Base-by-base conservation (phyloP, 2,888 invertebrate species). In the Andrena chrysosceles region DNA sequence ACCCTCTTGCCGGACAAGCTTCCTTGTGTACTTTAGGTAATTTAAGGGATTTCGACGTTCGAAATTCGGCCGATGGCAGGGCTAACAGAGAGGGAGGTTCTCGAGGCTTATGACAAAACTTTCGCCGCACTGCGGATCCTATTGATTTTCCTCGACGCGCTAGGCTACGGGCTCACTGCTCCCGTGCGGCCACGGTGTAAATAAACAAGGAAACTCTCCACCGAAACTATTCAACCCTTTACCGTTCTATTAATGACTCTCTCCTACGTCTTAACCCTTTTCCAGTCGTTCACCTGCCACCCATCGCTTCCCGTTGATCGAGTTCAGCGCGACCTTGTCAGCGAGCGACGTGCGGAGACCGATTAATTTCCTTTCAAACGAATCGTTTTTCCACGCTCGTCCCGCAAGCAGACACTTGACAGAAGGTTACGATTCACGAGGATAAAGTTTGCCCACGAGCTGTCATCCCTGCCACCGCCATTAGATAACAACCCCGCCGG, bases 111-210 rank as follows among this genome's bases (percentile, higher is more conserved):
- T 85, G 93, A 92, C 93, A 93, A 93, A 90, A 93, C 91, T 93
- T 93, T 92, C 90, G 89, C 94, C 91, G 93, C 93, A 92, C 89
- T 93, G 93, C 93, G 92, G 92, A 90, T 90, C 88, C 91, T 94
- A 94, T 94, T 94, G 94, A 94, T 94, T 93, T 93, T 93, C 90
- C 86, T 83, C 79, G 87, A 79, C 84, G 85, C 85, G 85, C 81
- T 80, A 71, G 89, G 83, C 77, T 87, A 85, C 84, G 81, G 60
- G 87, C 85, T 83, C 85, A 60, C 80, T 86, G 85, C 85, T 86
- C 84, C 84, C 87, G 71, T 72, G 79, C 85, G 83, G 77, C 67
- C 85, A 77, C 79, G 87, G 85, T 91, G 93, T 93, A 93, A 93
- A 93, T 93, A 93, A 93, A 93, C 93, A 93, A 92, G 88, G 80